Evolutionary conservation across 2,888 invertebrate species (phyloP), one percentile per base, ranked within the genome.

Genomic region (Tipula lateralis): DNA sequence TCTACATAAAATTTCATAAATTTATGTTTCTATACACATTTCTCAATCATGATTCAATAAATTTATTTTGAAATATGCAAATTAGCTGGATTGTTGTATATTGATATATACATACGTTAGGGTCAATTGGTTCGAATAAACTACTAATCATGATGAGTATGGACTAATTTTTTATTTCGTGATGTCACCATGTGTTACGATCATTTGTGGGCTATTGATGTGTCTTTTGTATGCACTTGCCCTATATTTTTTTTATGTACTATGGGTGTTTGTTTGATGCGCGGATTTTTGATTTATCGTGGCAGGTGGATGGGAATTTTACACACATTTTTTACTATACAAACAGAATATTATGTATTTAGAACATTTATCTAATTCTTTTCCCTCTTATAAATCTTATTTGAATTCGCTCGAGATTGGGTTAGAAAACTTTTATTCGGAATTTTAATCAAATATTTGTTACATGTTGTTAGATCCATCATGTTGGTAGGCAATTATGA

Each of bases 91-190:
- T 66, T 66, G 66, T 66, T 66, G 66, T 66, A 3, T 66, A 24
- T 19, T 66, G 66, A 66, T 19, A 24, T 66, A n/a, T n/a, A n/a
- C n/a, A n/a, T n/a, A 24, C 24, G 66, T 66, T 66, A 66, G 66
- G 66, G 66, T 66, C 66, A 66, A 66, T 66, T 24, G 66, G 66
- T 24, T 66, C 66, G 24, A 19, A 66, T 24, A 66, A 66, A 66
- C 66, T 66, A 66, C 66, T 66, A 66, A 66, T 66, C 66, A 66
- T 66, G 66, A 66, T 66, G 66, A 66, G 66, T 24, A 24, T 66
- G 66, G 66, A 24, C 66, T 66, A 66, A 66, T 66, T 66, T 66
- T 66, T 39, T 39, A 13, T 13, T 24, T 66, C 24, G 66, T 66
- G 9, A 24, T 66, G 66, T 19, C 66, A 66, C 66, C 66, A 66